Evolutionary conservation across 2,797 vertebrate genomes (phyloP), one percentile per base, ranked within the genome.

Genomic region (Crocodylus rhombifer): DNA sequence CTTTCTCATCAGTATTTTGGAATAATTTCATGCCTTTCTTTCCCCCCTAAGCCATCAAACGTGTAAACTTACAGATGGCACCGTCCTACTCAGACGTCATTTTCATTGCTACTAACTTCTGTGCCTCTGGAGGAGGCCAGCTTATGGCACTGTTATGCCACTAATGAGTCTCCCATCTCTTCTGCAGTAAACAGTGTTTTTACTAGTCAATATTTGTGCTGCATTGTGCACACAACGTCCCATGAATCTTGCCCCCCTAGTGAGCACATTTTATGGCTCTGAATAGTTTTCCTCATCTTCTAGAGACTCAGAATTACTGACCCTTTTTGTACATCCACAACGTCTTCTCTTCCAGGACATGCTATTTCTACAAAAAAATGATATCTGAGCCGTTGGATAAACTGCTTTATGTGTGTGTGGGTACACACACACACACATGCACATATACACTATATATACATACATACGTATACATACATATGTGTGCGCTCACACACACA

Each of bases 41-140:
- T 87, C 83, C 71, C 36, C 77, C 61, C 58, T 91, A 95, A 97
- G 87, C 67, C 64, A 94, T 95, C 91, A 94, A 90, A 3, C 77
- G 86, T 80, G 90, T 93, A 94, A 97, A 92, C 82, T 95, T 97
- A 94, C 94, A 98, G 96, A 97, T 97, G 96, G 92, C 18, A 78
- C 60, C 26, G 76, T 94, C 92, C 93, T 97, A 94, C 92, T 88
- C 90, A 84, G 91, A 84, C 1, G 1, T 85, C 73, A 86, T 95
- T 96, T 97, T 97, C 95, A 95, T 96, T 97, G 94, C 87, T 88
- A 82, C 86, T 83, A 97, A 97, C 91, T 97, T 97, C 95, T 95
- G 94, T 91, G 92, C 94, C 96, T 96, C 93, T 97, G 91, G 94
- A 97, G 95, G 87, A 97, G 92, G 79, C 92, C 94, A 95, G 87